phyloP scores from a whole-genome alignment of 2,113 vertebrate species.

The Heterotis niloticus region DNA sequence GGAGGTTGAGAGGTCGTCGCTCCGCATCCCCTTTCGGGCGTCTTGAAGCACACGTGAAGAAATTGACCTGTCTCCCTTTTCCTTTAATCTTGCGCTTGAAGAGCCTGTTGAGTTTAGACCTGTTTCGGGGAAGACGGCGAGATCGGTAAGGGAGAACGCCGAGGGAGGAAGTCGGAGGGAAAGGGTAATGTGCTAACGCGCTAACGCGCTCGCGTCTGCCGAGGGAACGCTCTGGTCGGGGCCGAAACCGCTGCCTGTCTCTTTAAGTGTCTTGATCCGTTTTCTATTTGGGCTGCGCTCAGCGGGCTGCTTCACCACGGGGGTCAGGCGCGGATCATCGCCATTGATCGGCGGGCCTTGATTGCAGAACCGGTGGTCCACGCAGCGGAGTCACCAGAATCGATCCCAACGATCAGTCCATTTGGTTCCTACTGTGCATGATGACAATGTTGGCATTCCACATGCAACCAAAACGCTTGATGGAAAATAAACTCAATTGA shows the following conservation, averaged over 20 bases:
- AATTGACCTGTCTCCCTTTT: background rate
- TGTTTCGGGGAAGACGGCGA: too few relatives aligned
- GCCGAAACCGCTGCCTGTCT: conserved; percentile 17
- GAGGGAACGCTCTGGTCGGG: background rate
- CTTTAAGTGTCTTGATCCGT: conserved; percentile 52
- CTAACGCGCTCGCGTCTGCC: background rate
- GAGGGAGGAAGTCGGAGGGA: background rate
- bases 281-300: conserved; percentile 52
- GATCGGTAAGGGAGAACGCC: background rate
- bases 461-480: conserved; percentile 60
- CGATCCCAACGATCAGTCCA: conserved; percentile 64
- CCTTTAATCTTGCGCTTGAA: background rate
- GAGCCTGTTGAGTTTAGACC: too few relatives aligned
- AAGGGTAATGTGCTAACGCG: too few relatives aligned
- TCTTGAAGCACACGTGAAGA: background rate
- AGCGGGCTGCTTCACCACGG: conserved; percentile 35
- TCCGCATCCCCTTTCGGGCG: background rate
- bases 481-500: conserved; percentile 63
- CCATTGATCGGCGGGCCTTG: conserved; percentile 59
- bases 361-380: conserved; percentile 54
- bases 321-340: conserved; percentile 62
- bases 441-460: conserved; percentile 69
- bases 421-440: conserved; percentile 69
- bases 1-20: background rate
- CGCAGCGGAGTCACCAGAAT: conserved; percentile 57